phyloP scores from a whole-genome alignment of 2,888 invertebrate species.

The Furcula furcula region DNA sequence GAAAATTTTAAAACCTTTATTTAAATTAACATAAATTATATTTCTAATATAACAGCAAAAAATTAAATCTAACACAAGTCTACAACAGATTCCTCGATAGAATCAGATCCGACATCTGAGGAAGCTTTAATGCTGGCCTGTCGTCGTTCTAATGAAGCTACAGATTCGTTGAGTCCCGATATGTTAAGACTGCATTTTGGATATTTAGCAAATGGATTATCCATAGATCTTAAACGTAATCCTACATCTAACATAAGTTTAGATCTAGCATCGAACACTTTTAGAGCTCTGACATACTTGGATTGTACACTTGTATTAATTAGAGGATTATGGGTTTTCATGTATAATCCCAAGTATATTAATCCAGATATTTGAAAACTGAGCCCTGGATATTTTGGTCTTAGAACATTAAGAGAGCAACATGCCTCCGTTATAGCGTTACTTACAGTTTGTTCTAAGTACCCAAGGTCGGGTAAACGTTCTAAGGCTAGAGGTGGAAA shows the following conservation, averaged over 20 bases:
- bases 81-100: background rate
- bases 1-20: no score
- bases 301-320: slow-evolving; percentile 38
- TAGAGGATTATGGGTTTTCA: slow-evolving; percentile 77
- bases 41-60: background rate
- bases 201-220: slow-evolving; percentile 81
- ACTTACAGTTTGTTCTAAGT: slow-evolving; percentile 83
- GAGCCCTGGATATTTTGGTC: slow-evolving; percentile 84
- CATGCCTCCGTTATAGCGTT: slow-evolving; percentile 78
- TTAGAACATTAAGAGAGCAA: slow-evolving; percentile 66
- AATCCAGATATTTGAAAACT: slow-evolving; percentile 72
- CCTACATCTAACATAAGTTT: slow-evolving; percentile 61
- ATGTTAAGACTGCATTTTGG: slow-evolving; percentile 48
- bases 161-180: background rate
- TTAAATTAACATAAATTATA: background rate
- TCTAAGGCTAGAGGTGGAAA: slow-evolving; percentile 68
- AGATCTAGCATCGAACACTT: slow-evolving; percentile 56
- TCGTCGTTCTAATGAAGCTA: background rate
- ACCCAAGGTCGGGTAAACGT: slow-evolving; percentile 80
- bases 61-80: background rate
- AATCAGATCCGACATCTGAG: background rate
- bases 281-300: slow-evolving; percentile 58
- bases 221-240: slow-evolving; percentile 68
- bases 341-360: slow-evolving; percentile 78
- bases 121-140: slow-evolving; percentile 3